Evolutionary conservation across 2,888 invertebrate species (phyloP), one percentile per base, ranked within the genome.

Genomic region (Euplagia quadripunctaria): DNA sequence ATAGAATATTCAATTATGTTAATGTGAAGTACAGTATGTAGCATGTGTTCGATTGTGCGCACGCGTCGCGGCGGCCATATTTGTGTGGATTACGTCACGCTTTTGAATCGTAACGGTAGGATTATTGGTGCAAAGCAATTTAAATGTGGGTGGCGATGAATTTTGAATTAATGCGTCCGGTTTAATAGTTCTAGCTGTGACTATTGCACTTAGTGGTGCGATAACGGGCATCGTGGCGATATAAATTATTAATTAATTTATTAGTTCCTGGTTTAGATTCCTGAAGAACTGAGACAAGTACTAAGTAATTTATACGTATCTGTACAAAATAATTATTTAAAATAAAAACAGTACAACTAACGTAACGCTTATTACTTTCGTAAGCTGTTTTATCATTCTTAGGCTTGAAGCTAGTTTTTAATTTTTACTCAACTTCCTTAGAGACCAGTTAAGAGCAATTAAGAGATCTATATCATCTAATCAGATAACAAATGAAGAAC

Each of bases 1-100:
- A 94, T 94, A 86, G 91, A 90, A 90, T 92, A 92, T 92, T 92
- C 88, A 90, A 92, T 93, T 92, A 94, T 93, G 93, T 85, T 92
- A 93, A 93, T 91, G 87, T 83, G 85, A 77, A 79, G 85, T 80
- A 74, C 63, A 71, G 81, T 79, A 83, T 79, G 61, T 61, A 87
- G 84, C 94, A 91, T 91, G 91, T 92, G 93, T 86, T 88, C 86
- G 88, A 89, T 87, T 88, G 89, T 90, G 93, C 92, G 92, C 91
- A 81, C 89, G 90, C 91, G 91, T 87, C 86, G 66, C 86, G 68
- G 64, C 83, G 83, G 88, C 89, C 89, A 90, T 90, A 85, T 90
- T 90, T 82, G 83, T 81, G 78, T 80, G 89, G 91, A 91, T 93
- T 91, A 92, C 83, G 78, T 74, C 88, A 81, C 88, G 79, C 79